Percentiles rank a stretch among this genome's conserved stretches.
phyloP scores from a whole-genome alignment of 2,797 vertebrate genomes.

The Intellagama lesueurii region DNA sequence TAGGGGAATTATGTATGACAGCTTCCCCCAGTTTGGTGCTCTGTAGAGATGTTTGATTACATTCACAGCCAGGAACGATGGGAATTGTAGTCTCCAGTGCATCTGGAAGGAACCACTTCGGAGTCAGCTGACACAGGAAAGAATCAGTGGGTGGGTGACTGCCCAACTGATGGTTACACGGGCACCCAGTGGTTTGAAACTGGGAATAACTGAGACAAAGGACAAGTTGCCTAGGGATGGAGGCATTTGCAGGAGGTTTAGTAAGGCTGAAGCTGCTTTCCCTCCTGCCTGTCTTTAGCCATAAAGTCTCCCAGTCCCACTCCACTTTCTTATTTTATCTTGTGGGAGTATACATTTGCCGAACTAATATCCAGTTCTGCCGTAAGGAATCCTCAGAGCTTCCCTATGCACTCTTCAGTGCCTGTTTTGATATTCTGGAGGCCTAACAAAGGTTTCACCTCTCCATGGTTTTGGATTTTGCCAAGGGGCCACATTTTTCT shows the following conservation, averaged over 20 bases:
- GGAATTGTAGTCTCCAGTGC: background rate
- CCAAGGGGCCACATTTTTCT: no score
- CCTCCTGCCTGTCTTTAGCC: background rate
- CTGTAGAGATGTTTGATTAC: background rate
- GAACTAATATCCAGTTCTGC: background rate
- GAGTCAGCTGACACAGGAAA: background rate
- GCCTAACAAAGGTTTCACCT: no score
- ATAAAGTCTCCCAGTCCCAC: no score
- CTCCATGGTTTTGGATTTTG: no score
- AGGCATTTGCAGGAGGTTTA: background rate
- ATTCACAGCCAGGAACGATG: background rate
- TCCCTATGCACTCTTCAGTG: no score
- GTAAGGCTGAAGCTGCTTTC: background rate
- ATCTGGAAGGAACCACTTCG: background rate
- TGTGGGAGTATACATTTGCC: background rate
- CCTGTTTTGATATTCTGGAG: no score
- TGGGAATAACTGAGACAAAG: background rate
- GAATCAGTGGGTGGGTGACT: no score
- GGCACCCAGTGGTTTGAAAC: background rate
- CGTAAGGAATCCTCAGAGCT: background rate
- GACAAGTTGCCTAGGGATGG: background rate
- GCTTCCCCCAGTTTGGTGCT: background rate
- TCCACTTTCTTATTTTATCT: background rate
- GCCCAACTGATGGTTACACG: background rate
- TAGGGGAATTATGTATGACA: no score